Evolutionary conservation across 2,888 invertebrate genomes (phyloP), one percentile per base, ranked within the genome.

Genomic region (Ophioninae sp.): DNA sequence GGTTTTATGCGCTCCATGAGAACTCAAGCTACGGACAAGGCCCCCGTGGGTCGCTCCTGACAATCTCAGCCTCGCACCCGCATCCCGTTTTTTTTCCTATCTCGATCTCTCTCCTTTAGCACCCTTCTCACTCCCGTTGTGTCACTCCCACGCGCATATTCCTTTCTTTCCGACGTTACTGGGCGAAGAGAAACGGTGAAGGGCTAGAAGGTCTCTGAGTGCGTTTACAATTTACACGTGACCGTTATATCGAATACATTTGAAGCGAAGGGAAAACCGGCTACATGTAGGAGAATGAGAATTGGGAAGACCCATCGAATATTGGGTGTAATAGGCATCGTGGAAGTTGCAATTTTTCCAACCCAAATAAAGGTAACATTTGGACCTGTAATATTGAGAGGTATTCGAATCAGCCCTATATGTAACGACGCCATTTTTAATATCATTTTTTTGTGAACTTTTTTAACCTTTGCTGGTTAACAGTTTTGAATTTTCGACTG

Each of bases 291-390:
- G 65, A 67, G 41, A 39, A 69, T 39, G 58, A 51, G 63, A 63
- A 37, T 73, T 73, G 77, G 73, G 44, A 78, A 84, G 85, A 87
- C 87, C 86, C 87, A 87, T 87, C 86, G 87, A 82, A 87, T 88
- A 87, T 88, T 86, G 86, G 82, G 79, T 79, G 83, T 73, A 85
- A 83, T 83, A 3, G 30, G 85, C 80, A 86, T 86, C 86, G 85
- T 68, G 39, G 65, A 77, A 81, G 78, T 68, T 81, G 81, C 86
- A 85, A 79, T 87, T 88, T 87, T 85, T 87, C 88, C 85, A 87
- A 30, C 2, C 2, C 30, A 3, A 2, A 30, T 3, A 30, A 30
- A 30, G 30, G 30, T 30, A 30, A 30, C 1, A 30, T 30, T 30
- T 30, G 1, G 30, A 30, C 30, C 2, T 30, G 2, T 30, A 30